Base-by-base conservation (phyloP, 2,888 invertebrate genomes). In the Chymomyza fuscimana region DNA sequence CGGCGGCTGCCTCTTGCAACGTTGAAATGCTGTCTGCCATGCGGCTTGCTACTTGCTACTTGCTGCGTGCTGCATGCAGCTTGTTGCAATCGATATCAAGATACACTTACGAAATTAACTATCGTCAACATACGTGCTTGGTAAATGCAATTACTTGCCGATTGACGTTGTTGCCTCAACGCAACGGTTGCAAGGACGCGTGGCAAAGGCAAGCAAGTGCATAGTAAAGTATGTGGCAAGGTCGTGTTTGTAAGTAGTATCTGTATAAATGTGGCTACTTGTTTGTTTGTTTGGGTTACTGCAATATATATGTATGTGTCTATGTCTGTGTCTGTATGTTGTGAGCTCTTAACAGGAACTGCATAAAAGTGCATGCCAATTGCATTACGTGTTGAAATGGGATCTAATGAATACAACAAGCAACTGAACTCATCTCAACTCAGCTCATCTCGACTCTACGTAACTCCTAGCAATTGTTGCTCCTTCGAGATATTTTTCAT, bases 81-180 rank as follows among this genome's bases (percentile, higher is more conserved):
- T 12, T 58, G 76, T 75, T 82, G 85, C 76, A 85, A 85, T 85
- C 85, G 85, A 87, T 85, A 85, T 87, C 87, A 77, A 82, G 86
- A 85, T 85, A 87, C 85, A 85, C 85, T 85, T 85, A 85, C 87
- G 87, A 85, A 85, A 85, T 85, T 85, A 85, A 87, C 87, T 87
- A 85, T 87, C 85, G 87, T 85, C 85, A 85, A 87, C 85, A 87
- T 85, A 85, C 85, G 85, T 85, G 85, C 85, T 73, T 76, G 83
- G 85, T 80, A 85, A 85, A 85, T 87, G 87, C 87, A 85, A 85
- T 85, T 85, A 87, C 85, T 85, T 82, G 87, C 73, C 86, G 81
- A 85, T 85, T 87, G 86, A 85, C 80, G 78, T 76, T 67, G 69
- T 54, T 54, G 52, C 16, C 19, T 16, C 19, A 15, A 19, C 52